These are phyloP conservation scores for Danio tinwini DNA, from an alignment of 2,797 vertebrate species.

Conservation along the genomic window DNA sequence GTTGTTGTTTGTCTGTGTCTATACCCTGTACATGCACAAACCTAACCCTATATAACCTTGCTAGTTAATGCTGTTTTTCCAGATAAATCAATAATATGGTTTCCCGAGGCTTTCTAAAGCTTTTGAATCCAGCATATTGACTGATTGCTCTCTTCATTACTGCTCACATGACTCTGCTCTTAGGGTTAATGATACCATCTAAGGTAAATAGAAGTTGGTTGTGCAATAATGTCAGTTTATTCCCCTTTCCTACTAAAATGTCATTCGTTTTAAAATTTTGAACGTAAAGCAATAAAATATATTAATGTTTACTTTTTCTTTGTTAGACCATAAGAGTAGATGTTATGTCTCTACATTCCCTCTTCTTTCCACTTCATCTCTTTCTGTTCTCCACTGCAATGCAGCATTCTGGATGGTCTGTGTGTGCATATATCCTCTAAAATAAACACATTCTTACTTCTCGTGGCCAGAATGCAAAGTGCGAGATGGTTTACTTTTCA, in stretches of 20 bases:
- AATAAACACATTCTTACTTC: neutral
- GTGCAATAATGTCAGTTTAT: neutral
- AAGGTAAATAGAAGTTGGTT: slow-evolving; percentile 22
- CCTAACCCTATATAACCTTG: slow-evolving; percentile 51
- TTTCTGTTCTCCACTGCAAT: slow-evolving; percentile 51
- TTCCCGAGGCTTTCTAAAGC: slow-evolving; percentile 34
- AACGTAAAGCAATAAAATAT: neutral
- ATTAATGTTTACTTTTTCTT: neutral
- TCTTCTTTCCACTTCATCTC: neutral
- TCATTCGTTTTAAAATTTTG: too few relatives aligned
- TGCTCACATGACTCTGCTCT: slow-evolving; percentile 35
- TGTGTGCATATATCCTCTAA: neutral
- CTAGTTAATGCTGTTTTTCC: neutral
- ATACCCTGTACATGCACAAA: neutral
- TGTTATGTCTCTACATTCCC: neutral
- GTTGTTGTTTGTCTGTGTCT: too few relatives aligned
- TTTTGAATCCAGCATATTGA: slow-evolving; percentile 23
- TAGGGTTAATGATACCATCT: slow-evolving; percentile 27
- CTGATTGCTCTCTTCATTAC: slow-evolving; percentile 26
- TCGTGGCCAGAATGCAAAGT: neutral
- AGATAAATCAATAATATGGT: slow-evolving; percentile 51
- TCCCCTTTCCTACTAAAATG: too few relatives aligned
- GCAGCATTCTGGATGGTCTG: slow-evolving; percentile 47
- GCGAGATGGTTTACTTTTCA: neutral
- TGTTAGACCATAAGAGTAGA: neutral